Base-by-base conservation (phyloP, 64 coral and sea anemone species). In the Porites australiensis region DNA sequence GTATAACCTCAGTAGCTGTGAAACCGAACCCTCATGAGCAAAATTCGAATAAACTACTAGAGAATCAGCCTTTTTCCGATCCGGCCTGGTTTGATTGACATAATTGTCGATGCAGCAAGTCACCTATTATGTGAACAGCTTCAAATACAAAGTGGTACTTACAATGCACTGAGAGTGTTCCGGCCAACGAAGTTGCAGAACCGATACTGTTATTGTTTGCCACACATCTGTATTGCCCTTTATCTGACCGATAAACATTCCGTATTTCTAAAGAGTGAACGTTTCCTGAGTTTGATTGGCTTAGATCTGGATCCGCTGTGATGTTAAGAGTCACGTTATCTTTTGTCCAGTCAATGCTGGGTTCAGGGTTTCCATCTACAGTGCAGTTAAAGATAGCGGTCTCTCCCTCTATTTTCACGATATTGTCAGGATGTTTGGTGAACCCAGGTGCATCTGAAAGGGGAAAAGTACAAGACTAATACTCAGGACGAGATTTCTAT, bases 221-320 rank as follows among this genome's bases (percentile, higher is more conserved):
- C 61, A 50, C 61, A 64, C 82, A 86, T 86, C 65, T 86, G 46
- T 86, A 86, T 65, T 51, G 55, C 16, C 82, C 82, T 52, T 63
- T 43, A 47, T 86, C 60, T 44, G 55, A 63, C 10, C 82, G 22
- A 3, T 65, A 10, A 51, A 86, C 58, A 68, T 70, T 23, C 13
- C 1, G 65, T 20, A 86, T 86, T 50, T 37, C 46, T 44, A 86
- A 53, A 53, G 0, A 70, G 45, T 64, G 20, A 62, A 8, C 70
- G 6, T 37, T 86, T 43, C 44, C 65, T 10, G 9, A 5, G 9
- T 4, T 8, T 4, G 62, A 22, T 43, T 9, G 12, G 10, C 0
- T 15, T 18, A 64, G 82, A 48, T 11, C 5, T 52, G 18, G 2
- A 64, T 86, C 13, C 18, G 55, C 46, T 86, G 62, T 44, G 6